Conservation (phyloP, 2,888 invertebrate species). For the Ectropis crepuscularia region DNA sequence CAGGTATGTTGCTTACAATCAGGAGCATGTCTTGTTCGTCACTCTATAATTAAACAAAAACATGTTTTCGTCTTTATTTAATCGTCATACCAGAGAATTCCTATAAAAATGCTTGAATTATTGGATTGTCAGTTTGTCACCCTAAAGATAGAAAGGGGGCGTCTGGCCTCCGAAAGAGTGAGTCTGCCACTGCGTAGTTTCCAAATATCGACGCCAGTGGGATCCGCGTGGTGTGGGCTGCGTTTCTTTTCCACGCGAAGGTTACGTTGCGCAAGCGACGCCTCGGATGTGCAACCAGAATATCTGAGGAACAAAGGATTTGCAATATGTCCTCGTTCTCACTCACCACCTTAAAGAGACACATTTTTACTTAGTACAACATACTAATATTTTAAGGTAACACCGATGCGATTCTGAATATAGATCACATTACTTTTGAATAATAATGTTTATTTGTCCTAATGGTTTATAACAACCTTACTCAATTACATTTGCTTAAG, state of each 20-base stretch:
- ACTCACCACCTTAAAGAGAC: constrained; percentile 22
- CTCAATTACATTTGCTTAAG: no score
- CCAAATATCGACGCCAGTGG: constrained; percentile 44
- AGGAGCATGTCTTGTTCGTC: no score
- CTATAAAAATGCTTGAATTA: no score
- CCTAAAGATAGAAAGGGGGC: background rate
- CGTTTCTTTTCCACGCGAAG: constrained; percentile 77
- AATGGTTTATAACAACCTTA: no score
- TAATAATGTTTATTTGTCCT: no score
- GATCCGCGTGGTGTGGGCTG: constrained; percentile 52
- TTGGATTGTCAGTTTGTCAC: background rate
- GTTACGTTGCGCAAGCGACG: constrained; percentile 70
- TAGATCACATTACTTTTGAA: background rate
- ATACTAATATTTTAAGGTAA: background rate
- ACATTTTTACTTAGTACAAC: background rate
- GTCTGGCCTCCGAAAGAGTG: background rate
- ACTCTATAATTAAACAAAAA: no score
- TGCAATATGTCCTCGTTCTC: constrained; percentile 43
- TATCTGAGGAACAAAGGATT: constrained; percentile 64
- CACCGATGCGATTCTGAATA: background rate
- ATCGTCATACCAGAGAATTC: no score
- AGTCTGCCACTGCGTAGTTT: constrained; percentile 32
- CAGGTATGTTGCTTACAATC: no score
- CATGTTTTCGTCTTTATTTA: no score
- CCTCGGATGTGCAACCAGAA: constrained; percentile 63